These are phyloP conservation scores for Rhagophthalmus giganteus DNA, from an alignment of 2,888 invertebrate genomes.

Conservation along the genomic window DNA sequence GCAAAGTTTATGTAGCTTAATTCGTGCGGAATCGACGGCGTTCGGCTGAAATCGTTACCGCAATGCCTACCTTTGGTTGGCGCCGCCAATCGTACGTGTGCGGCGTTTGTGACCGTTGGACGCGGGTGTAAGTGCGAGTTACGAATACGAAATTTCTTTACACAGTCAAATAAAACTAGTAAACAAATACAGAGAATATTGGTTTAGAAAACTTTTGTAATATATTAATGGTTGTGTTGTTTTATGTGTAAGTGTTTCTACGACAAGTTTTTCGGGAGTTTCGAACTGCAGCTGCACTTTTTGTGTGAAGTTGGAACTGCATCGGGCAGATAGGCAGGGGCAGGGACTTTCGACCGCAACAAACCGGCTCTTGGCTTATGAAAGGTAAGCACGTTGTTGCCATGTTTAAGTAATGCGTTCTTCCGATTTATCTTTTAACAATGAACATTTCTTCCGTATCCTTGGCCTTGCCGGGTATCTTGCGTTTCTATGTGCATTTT, in stretches of 20 bases:
- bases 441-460: not conserved
- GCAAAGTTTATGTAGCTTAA: slow-evolving; percentile 13
- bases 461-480: not conserved
- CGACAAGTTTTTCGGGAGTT: slow-evolving; percentile 9
- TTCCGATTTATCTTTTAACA: slow-evolving; percentile 6
- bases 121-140: slow-evolving; percentile 8
- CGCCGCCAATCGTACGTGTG: slow-evolving; percentile 27
- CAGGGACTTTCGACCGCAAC: no score
- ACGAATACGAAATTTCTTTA: slow-evolving; percentile 7
- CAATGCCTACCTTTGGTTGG: slow-evolving; percentile 28
- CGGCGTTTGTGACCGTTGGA: slow-evolving; percentile 11
- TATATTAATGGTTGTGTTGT: slow-evolving; percentile 7
- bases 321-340: no score
- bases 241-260: slow-evolving; percentile 8
- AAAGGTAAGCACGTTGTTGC: slow-evolving; percentile 20
- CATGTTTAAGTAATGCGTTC: slow-evolving; percentile 9
- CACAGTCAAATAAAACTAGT: not conserved
- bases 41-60: slow-evolving; percentile 25
- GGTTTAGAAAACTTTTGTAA: not conserved
- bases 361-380: slow-evolving; percentile 6
- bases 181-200: not conserved
- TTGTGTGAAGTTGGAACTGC: slow-evolving; percentile 8
- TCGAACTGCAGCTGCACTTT: slow-evolving; percentile 13
- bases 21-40: slow-evolving; percentile 3
- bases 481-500: not conserved